These are phyloP conservation scores for Condylura cristata DNA, from an alignment of 2,113 vertebrate species.

Conservation along the genomic window DNA sequence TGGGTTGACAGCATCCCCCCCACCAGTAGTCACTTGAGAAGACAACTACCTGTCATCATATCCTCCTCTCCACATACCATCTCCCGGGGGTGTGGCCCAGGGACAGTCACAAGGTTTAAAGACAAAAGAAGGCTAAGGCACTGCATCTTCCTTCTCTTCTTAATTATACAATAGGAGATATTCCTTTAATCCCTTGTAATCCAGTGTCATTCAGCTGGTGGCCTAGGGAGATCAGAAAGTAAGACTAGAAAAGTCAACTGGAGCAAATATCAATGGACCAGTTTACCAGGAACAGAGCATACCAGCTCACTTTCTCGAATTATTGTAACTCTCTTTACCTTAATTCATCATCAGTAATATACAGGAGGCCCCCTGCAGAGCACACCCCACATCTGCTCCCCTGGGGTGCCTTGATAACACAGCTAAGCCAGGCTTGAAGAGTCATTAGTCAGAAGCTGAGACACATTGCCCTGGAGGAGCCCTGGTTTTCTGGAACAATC, in stretches of 20 bases:
- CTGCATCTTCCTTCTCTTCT: background rate
- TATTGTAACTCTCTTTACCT: background rate
- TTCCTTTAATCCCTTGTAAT: background rate
- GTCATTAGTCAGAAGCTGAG: background rate
- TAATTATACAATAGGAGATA: background rate
- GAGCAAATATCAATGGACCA: background rate
- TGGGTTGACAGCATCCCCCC: background rate
- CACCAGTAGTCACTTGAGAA: background rate
- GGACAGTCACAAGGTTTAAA: background rate
- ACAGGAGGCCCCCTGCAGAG: background rate
- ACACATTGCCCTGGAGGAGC: background rate
- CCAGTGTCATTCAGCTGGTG: background rate
- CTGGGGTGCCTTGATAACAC: background rate
- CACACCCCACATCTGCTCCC: background rate
- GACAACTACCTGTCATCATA: accelerated
- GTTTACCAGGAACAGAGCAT: background rate
- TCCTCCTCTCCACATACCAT: background rate
- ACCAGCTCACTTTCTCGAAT: background rate
- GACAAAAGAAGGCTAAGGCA: background rate
- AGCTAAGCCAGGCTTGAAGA: background rate
- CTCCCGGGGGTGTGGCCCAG: accelerated
- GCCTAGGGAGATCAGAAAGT: background rate
- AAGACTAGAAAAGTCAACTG: background rate
- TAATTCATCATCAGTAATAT: background rate
- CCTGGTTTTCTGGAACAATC: background rate